Base-by-base conservation (phyloP, 2,888 invertebrate species). In the Trichogramma dendrolimi region DNA sequence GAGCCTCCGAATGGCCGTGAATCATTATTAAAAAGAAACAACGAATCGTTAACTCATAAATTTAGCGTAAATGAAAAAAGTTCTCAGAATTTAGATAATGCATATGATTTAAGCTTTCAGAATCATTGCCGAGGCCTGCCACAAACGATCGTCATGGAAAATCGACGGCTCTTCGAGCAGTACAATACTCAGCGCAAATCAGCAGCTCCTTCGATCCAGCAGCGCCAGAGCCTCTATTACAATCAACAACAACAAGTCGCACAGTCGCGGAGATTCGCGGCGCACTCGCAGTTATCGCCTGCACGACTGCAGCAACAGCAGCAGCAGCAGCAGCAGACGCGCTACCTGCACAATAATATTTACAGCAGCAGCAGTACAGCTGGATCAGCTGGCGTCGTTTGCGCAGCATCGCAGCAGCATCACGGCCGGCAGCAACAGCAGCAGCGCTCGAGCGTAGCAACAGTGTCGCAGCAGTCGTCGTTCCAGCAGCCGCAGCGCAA, bases 391-490 rank as follows among this genome's bases (percentile, higher is more conserved):
- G 50, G 10, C 42, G 49, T 11, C 59, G 47, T 11, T n/a, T 27
- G 41, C 51, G 49, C 14, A 57, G 57, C 8, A 61, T 61, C 56
- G 57, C 56, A 44, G 8, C 48, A 39, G 14, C 14, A 14, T 1
- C 56, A 60, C 47, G n/a, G n/a, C 11, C 47, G 1, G 3, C 47
- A 6, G n/a, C n/a, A 1, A 6, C 47, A n/a, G 47, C 51, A 27
- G 14, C 50, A 46, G 38, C 55, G 53, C 51, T 60, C 42, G 14
- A 39, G 41, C 40, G 43, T 55, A n/a, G 40, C 14, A 59, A 27
- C 41, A 58, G 51, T 48, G 27, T 54, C 54, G 57, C 60, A 51
- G 57, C 54, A 51, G 58, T 41, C 39, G 42, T 38, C 10, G 38
- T n/a, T 14, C 41, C 46, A 47, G 11, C 27, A 58, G 14, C 55